Conservation (phyloP, 2,797 vertebrate genomes). For the Scleropages formosus region DNA sequence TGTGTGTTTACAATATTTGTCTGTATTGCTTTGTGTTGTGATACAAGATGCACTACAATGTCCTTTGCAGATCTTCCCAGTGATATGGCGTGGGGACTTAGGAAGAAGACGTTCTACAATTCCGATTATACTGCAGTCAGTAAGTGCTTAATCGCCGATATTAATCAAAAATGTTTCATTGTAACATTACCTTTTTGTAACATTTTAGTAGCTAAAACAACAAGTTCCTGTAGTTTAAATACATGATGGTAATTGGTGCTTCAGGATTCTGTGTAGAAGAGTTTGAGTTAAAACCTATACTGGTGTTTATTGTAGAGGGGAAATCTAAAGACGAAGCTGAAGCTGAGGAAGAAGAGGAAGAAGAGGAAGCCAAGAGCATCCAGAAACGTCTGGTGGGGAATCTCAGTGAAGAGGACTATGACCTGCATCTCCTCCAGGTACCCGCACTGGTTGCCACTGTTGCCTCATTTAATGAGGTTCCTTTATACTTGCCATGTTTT, state of each 20-base stretch:
- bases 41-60: not conserved
- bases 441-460: not conserved
- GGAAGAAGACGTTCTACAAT: slow-evolving; percentile 85
- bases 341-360: slow-evolving; percentile 87
- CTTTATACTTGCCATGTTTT: not conserved
- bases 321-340: slow-evolving; percentile 73
- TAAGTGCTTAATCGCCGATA: slow-evolving; percentile 46
- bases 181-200: not conserved
- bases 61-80: slow-evolving; percentile 69
- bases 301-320: slow-evolving; percentile 55
- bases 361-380: slow-evolving; percentile 86
- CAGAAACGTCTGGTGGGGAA: slow-evolving; percentile 80
- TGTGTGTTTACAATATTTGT: not conserved
- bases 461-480: not conserved
- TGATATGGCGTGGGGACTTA: slow-evolving; percentile 89
- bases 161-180: not conserved
- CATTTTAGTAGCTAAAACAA: not conserved
- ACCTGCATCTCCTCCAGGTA: slow-evolving; percentile 81
- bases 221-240: not conserved
- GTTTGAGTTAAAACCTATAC: not conserved
- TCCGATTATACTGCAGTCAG: slow-evolving; percentile 75
- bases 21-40: not conserved
- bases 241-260: not conserved
- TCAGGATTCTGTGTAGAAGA: not conserved
- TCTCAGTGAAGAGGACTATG: slow-evolving; percentile 89